These are phyloP conservation scores for Ectemnius cavifrons DNA, from an alignment of 2,888 invertebrate species.

Conservation along the genomic window DNA sequence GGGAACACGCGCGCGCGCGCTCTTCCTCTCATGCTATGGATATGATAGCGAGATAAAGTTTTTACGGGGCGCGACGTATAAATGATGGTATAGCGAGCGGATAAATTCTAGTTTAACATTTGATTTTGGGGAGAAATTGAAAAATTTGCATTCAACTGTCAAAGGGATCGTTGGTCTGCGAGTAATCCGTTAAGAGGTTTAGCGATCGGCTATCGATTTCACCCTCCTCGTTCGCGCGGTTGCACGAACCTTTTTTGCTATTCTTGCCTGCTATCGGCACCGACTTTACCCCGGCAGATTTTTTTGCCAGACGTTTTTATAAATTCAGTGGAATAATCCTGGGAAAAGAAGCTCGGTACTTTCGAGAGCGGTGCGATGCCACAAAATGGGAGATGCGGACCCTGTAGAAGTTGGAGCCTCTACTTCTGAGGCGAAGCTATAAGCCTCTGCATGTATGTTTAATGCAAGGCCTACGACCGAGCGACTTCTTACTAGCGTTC, in stretches of 20 bases:
- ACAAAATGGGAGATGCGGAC: not conserved
- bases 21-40: too few relatives aligned
- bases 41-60: slow-evolving; percentile 37
- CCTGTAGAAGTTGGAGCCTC: slow-evolving; percentile 39
- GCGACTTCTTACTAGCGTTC: slow-evolving; percentile 64
- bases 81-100: slow-evolving; percentile 29
- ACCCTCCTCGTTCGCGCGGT: slow-evolving; percentile 11
- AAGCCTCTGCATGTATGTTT: slow-evolving; percentile 66
- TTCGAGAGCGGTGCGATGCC: slow-evolving; percentile 3
- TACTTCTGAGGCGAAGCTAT: slow-evolving; percentile 17
- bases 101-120: slow-evolving; percentile 40
- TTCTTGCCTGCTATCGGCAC: not conserved
- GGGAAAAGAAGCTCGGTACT: slow-evolving; percentile 5
- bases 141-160: slow-evolving; percentile 39
- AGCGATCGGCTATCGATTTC: slow-evolving; percentile 9
- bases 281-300: not conserved
- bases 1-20: slow-evolving; percentile 4
- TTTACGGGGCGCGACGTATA: slow-evolving; percentile 25
- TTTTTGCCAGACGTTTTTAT: slow-evolving; percentile 5
- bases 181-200: slow-evolving; percentile 2
- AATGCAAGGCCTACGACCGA: slow-evolving; percentile 66
- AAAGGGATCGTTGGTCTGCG: not conserved
- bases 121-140: slow-evolving; percentile 27
- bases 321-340: slow-evolving; percentile 1
- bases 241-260: slow-evolving; percentile 1